Conservation (phyloP, 2,113 vertebrate species). For the Tachysurus fulvidraco region DNA sequence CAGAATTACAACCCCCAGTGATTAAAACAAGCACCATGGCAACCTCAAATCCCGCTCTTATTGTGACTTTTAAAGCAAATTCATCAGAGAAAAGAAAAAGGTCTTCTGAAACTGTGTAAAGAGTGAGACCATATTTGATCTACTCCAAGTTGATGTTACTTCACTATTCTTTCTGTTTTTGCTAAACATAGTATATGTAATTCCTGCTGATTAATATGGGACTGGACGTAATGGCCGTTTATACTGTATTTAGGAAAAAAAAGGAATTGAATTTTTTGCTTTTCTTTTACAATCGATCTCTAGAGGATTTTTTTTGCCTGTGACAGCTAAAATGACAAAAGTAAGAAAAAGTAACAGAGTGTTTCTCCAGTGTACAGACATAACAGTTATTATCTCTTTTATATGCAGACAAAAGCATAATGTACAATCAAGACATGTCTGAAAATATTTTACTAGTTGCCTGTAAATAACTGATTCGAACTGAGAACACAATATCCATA, state of each 20-base stretch:
- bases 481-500: background rate
- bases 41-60: background rate
- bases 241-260: background rate
- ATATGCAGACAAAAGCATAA: background rate
- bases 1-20: background rate
- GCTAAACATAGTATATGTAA: background rate
- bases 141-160: background rate
- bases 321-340: background rate
- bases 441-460: background rate
- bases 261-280: background rate
- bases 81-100: conserved; percentile 5
- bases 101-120: background rate
- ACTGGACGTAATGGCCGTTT: background rate
- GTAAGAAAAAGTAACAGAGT: background rate
- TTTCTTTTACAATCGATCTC: background rate
- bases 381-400: background rate
- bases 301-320: background rate
- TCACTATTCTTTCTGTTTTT: background rate
- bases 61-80: background rate
- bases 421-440: background rate
- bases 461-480: background rate
- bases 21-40: conserved; percentile 11
- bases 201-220: background rate
- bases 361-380: background rate
- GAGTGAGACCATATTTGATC: background rate